Percentiles rank a stretch among this genome's conserved stretches.
phyloP scores from a whole-genome alignment of 1,140 invertebrate species.

The Apis florea region DNA sequence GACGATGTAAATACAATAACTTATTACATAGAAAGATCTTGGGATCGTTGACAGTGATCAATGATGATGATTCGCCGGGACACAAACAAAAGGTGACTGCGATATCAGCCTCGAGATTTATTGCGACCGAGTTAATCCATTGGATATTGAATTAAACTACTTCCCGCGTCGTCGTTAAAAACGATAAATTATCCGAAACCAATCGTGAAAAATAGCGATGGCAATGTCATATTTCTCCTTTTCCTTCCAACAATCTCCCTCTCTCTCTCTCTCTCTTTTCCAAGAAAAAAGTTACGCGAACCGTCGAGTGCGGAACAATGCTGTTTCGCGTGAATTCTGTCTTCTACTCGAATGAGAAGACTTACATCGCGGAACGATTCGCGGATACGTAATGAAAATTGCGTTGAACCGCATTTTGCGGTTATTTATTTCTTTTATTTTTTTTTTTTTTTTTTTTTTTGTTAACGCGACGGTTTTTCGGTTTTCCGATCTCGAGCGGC shows the following conservation, averaged over 20 bases:
- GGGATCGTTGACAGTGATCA: slow-evolving; percentile 3
- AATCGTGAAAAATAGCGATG: not conserved
- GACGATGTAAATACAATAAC: not conserved
- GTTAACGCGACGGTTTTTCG: not conserved
- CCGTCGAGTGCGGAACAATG: too few relatives aligned
- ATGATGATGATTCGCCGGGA: slow-evolving; percentile 4
- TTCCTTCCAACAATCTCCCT: too few relatives aligned
- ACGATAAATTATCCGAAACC: slow-evolving; percentile 9
- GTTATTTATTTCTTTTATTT: too few relatives aligned
- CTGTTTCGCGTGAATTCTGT: too few relatives aligned
- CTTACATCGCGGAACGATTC: not conserved
- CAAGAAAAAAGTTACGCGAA: too few relatives aligned
- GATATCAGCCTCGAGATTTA: slow-evolving; percentile 1
- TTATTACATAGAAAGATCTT: not conserved
- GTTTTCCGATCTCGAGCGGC: slow-evolving; percentile 27
- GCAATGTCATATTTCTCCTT: too few relatives aligned
- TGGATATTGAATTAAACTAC: slow-evolving; percentile 13
- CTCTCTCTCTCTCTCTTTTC: too few relatives aligned
- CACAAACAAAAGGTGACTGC: slow-evolving; percentile 16
- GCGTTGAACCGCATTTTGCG: not conserved
- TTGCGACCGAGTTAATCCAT: not conserved
- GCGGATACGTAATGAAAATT: not conserved
- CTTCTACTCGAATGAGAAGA: too few relatives aligned
- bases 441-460: not conserved
- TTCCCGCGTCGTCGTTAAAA: not conserved